phyloP scores from a whole-genome alignment of 2,113 vertebrate genomes.

The Tamias sibiricus region DNA sequence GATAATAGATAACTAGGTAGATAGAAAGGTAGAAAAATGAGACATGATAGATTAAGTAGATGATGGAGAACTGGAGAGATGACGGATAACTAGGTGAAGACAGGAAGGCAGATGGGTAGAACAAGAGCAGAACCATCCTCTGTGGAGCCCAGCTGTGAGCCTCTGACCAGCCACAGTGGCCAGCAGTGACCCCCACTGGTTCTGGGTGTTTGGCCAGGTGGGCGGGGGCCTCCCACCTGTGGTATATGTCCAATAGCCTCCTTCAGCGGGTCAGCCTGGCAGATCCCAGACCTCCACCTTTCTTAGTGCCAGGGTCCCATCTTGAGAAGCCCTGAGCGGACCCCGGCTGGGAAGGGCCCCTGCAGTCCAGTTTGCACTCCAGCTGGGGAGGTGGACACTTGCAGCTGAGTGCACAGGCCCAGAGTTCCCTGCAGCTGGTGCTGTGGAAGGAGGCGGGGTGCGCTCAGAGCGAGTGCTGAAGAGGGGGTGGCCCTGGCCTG shows the following conservation, averaged over 20 bases:
- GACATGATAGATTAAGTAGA: neutral
- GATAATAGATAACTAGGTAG: neutral
- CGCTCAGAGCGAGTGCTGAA: no score
- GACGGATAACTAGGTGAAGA: neutral
- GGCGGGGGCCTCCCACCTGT: no score
- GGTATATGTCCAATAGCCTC: no score
- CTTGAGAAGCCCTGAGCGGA: neutral
- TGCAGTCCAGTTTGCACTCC: rapidly evolving
- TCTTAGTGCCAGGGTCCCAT: rapidly evolving
- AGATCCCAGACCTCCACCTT: neutral
- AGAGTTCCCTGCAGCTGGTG: no score
- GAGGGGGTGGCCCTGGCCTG: neutral
- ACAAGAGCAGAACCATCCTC: no score
- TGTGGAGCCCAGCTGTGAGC: neutral
- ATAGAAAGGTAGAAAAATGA: neutral
- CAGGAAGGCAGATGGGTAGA: no score
- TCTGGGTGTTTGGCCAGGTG: neutral
- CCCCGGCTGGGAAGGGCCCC: no score
- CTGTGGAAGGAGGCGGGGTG: neutral
- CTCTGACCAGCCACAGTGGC: neutral
- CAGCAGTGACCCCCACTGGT: rapidly evolving
- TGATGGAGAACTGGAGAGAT: neutral
- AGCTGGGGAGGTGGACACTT: neutral
- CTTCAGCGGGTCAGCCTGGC: neutral
- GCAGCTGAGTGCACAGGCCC: rapidly evolving